Evolutionary conservation across 2,888 invertebrate genomes (phyloP).

Genomic region (Geotrupes spiniger): DNA sequence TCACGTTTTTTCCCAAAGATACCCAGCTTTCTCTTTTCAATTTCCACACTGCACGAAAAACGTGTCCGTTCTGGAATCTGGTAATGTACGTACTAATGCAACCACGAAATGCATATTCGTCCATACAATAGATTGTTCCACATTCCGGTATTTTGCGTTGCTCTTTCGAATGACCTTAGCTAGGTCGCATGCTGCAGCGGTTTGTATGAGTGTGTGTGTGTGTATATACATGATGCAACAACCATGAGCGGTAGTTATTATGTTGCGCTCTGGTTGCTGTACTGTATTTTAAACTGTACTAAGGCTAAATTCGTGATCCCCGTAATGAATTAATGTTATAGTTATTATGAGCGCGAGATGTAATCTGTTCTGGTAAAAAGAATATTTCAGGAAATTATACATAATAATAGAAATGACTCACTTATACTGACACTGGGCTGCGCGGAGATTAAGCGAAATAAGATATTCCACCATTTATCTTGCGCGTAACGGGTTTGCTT

Average conservation of each 20-base stretch:
- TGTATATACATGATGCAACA: not conserved
- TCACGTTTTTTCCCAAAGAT: no score
- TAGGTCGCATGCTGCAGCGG: conserved; percentile 1
- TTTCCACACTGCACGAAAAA: no score
- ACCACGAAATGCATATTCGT: no score
- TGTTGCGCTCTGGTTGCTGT: conserved; percentile 21
- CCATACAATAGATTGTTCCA: no score
- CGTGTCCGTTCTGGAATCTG: no score
- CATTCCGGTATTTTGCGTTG: not conserved
- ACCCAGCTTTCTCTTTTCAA: no score
- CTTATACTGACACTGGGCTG: no score
- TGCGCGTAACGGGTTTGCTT: no score
- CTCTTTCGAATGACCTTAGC: not conserved
- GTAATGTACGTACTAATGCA: no score
- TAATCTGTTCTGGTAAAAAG: conserved; percentile 17
- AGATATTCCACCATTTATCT: no score
- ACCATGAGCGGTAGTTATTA: conserved; percentile 18
- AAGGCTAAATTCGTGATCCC: conserved; percentile 30
- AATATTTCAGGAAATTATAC: conserved; percentile 20
- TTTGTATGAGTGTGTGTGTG: not conserved
- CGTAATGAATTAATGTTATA: conserved; percentile 29
- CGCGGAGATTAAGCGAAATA: no score
- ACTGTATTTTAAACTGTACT: conserved; percentile 20
- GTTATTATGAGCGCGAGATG: conserved; percentile 26
- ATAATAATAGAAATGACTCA: conserved; percentile 16